Base-by-base conservation (phyloP, 2,888 invertebrate genomes). In the Halocaridina rubra region DNA sequence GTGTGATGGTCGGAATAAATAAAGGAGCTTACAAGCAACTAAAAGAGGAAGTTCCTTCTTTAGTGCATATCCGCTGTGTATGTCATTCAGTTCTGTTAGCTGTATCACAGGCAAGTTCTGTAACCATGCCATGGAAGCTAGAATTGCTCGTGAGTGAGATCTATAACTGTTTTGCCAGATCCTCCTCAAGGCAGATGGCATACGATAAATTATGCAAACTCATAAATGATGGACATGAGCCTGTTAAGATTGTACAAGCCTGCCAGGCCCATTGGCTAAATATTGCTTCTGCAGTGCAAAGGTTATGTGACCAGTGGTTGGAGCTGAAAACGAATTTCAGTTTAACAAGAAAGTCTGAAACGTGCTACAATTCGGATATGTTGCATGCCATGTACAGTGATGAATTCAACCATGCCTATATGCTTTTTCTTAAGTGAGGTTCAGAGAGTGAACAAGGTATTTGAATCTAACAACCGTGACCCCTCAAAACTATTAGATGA, bases 181-280 rank as follows among this genome's bases (percentile, higher is more conserved):
- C 74, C 19, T 53, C 64, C 3, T 53, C 81, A 33, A 81, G 75
- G 61, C 81, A 81, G 39, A 3, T 61, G 10, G 39, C 32, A 32
- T 74, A 74, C 64, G 61, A 30, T 24, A 33, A 5, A 10, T 24
- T 32, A 33, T 32, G 75, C 64, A 46, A 81, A 32, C n/a, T 57
- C 39, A 22, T 29, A 13, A 67, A 76, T 69, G 81, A 81, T 33
- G 46, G 76, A 33, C 75, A 75, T 19, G 61, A 61, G 10, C 76
- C 46, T 8, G 46, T 67, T 4, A 77, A 77, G 29, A 77, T 69
- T 59, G 69, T 53, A 7, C 67, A 64, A 64, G 46, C 24, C 16
- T 77, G 82, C 69, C 33, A 76, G 53, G 80, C 67, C 8, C 61
- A 74, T 24, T 79, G 78, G 78, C 29, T 84, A 30, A 78, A 71